Conservation (phyloP, 2,888 invertebrate genomes). For the Drosophila hamatofila region DNA sequence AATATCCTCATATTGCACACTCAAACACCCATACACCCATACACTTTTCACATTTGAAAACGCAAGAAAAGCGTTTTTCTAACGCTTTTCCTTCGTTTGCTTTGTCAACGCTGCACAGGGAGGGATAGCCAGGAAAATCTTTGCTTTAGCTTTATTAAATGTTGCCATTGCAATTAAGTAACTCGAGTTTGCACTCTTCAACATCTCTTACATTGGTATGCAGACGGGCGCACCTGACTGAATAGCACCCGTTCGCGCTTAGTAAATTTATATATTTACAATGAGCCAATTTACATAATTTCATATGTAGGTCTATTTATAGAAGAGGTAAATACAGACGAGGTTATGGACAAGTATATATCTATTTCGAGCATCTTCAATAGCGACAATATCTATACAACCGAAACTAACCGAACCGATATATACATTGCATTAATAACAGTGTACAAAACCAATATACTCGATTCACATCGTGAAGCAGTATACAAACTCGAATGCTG, state of each 20-base stretch:
- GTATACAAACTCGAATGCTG: neutral
- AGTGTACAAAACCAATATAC: neutral
- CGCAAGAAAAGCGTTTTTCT: conserved; percentile 51
- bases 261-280: neutral
- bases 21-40: conserved; percentile 2
- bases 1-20: conserved; percentile 8
- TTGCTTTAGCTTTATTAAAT: conserved; percentile 56
- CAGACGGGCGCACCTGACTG: neutral
- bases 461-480: neutral
- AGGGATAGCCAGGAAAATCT: conserved; percentile 14
- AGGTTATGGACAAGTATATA: too few species aligned
- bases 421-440: too few species aligned
- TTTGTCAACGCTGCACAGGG: conserved; percentile 11
- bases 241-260: neutral
- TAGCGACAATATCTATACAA: too few species aligned
- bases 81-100: conserved; percentile 25
- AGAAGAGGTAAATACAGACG: neutral
- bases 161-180: conserved; percentile 74
- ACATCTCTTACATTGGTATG: neutral
- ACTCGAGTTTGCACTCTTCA: conserved; percentile 37
- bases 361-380: too few species aligned
- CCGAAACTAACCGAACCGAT: too few species aligned
- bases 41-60: conserved; percentile 38
- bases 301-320: neutral
- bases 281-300: neutral